Evolutionary conservation across 2,113 vertebrate genomes (phyloP).

Genomic region (Macquaria ambigua): DNA sequence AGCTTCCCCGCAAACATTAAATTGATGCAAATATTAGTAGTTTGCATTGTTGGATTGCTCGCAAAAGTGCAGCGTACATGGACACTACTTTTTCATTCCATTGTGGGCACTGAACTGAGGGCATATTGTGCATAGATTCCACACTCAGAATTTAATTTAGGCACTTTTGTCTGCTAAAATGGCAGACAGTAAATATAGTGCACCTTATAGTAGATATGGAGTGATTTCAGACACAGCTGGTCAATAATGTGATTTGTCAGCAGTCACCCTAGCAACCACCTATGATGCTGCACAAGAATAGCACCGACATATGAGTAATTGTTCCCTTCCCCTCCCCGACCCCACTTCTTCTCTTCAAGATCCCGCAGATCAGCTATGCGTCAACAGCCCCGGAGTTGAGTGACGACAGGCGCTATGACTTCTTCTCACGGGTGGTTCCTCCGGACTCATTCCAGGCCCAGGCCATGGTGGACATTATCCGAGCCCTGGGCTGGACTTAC

Average conservation of each 20-base stretch:
- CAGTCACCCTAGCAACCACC: constrained; percentile 28
- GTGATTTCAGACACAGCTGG: constrained; percentile 21
- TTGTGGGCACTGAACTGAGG: background rate
- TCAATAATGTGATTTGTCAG: constrained; percentile 37
- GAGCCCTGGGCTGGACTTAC: constrained; percentile 96
- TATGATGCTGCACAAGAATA: constrained; percentile 38
- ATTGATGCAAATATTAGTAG: too few relatives aligned
- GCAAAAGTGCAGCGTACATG: background rate
- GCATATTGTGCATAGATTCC: constrained; percentile 16
- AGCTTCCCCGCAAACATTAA: too few relatives aligned
- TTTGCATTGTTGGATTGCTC: background rate
- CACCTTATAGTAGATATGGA: constrained; percentile 11
- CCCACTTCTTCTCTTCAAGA: constrained; percentile 81
- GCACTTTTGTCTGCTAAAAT: too few relatives aligned
- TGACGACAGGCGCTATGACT: constrained; percentile 97
- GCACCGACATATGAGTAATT: constrained; percentile 28
- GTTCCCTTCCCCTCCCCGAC: background rate
- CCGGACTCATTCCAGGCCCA: constrained; percentile 99
- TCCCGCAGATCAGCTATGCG: constrained; percentile 98
- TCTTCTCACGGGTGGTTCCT: constrained; percentile 98
- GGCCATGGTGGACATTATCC: constrained; percentile 99
- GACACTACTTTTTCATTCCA: background rate
- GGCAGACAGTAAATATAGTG: constrained; percentile 7
- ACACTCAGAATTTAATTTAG: constrained; percentile 3
- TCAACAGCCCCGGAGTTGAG: constrained; percentile 98